Conservation (phyloP, 2,888 invertebrate species). For the Lysandra coridon region DNA sequence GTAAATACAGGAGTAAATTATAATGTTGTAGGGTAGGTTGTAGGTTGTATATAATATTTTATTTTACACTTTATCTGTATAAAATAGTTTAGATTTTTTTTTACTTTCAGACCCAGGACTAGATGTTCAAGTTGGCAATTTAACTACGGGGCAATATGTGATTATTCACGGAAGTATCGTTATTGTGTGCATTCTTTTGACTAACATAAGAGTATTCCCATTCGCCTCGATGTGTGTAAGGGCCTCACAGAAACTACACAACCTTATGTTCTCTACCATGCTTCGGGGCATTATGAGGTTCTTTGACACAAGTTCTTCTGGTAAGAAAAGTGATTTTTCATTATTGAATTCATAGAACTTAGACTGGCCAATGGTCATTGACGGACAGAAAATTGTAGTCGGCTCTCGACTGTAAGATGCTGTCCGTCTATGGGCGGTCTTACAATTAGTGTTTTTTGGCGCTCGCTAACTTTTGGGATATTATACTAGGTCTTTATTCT, state of each 20-base stretch:
- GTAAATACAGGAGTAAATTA: not conserved
- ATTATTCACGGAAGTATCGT: constrained; percentile 83
- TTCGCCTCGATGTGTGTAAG: constrained; percentile 83
- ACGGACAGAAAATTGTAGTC: too few species aligned
- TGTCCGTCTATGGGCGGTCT: too few species aligned
- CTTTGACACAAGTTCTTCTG: constrained; percentile 91
- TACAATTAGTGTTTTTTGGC: too few species aligned
- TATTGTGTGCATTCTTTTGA: constrained; percentile 72
- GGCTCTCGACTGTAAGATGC: too few species aligned
- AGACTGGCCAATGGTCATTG: too few species aligned
- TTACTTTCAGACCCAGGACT: constrained; percentile 66
- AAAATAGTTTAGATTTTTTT: not conserved
- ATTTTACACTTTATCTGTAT: not conserved
- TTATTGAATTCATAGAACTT: too few species aligned
- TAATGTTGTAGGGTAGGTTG: not conserved
- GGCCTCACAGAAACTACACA: constrained; percentile 85
- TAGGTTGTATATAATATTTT: not conserved
- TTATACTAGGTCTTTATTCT: too few species aligned
- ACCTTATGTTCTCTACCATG: constrained; percentile 83
- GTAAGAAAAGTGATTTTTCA: constrained; percentile 45
- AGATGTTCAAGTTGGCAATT: constrained; percentile 61
- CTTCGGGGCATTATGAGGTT: constrained; percentile 81
- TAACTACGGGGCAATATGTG: constrained; percentile 76
- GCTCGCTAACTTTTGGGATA: too few species aligned
- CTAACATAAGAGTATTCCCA: constrained; percentile 81